These are phyloP conservation scores for Phengaris arion DNA, from an alignment of 2,888 invertebrate species.

Conservation along the genomic window DNA sequence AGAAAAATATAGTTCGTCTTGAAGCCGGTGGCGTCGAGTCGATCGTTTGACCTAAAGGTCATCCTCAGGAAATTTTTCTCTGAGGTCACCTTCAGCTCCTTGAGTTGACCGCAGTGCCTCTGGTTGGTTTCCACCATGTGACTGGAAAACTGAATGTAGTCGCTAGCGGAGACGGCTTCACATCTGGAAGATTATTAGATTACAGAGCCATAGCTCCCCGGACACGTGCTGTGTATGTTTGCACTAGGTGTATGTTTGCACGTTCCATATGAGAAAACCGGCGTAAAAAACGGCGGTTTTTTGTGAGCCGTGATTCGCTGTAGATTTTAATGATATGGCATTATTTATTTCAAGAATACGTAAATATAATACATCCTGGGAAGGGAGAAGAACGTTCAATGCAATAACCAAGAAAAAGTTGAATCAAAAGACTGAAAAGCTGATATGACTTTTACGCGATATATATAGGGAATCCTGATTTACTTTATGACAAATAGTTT, in stretches of 20 bases:
- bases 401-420: too few species aligned
- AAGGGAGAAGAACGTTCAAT: too few species aligned
- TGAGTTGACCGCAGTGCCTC: slow-evolving; percentile 90
- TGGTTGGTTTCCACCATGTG: slow-evolving; percentile 90
- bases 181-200: slow-evolving; percentile 82
- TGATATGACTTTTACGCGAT: neutral
- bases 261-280: too few species aligned
- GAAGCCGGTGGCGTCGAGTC: slow-evolving; percentile 96
- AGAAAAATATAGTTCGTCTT: slow-evolving; percentile 93
- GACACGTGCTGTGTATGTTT: too few species aligned
- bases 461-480: neutral
- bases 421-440: neutral
- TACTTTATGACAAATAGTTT: slow-evolving; percentile 19
- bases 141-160: slow-evolving; percentile 97
- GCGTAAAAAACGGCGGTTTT: too few species aligned
- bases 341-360: too few species aligned
- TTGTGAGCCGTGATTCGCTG: too few species aligned
- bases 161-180: slow-evolving; percentile 92
- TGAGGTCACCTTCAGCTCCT: slow-evolving; percentile 88
- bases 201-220: too few species aligned
- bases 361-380: too few species aligned
- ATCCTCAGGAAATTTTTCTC: slow-evolving; percentile 95
- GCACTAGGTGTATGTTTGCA: too few species aligned
- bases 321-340: too few species aligned
- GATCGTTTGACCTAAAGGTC: slow-evolving; percentile 95